A percentile compares a stretch with the other conserved stretches of the same genome.
phyloP scores from a whole-genome alignment of 1,140 invertebrate species.

The Trinorchestia longiramus region DNA sequence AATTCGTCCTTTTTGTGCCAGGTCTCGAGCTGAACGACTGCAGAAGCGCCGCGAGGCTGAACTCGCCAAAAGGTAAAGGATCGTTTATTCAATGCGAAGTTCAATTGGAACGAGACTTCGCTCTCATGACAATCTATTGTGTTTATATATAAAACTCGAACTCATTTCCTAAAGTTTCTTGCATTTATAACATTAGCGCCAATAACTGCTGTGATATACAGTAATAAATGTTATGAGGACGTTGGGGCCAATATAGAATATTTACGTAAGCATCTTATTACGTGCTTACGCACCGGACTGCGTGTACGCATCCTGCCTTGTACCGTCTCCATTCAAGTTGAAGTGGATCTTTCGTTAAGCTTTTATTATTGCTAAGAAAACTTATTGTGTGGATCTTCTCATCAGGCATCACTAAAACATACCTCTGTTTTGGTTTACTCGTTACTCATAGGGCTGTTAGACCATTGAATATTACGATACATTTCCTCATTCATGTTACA shows the following conservation, averaged over 20 bases:
- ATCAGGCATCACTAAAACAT: not conserved
- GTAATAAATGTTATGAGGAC: no score
- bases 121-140: not conserved
- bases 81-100: not conserved
- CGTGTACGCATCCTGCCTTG: not conserved
- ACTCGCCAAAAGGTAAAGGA: not conserved
- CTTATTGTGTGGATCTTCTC: not conserved
- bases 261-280: not conserved
- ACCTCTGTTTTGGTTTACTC: no score
- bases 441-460: no score
- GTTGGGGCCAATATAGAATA: not conserved
- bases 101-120: not conserved
- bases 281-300: no score
- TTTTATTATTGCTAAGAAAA: not conserved
- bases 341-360: not conserved
- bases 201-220: no score
- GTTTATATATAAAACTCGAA: not conserved
- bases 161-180: not conserved
- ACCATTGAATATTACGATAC: not conserved
- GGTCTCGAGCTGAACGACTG: slow-evolving; percentile 9
- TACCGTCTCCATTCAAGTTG: not conserved
- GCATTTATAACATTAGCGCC: not conserved
- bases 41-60: not conserved
- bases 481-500: not conserved
- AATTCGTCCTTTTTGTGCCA: not conserved